Base-by-base conservation (phyloP, 2,113 vertebrate genomes). In the Sylvilagus bachmani region DNA sequence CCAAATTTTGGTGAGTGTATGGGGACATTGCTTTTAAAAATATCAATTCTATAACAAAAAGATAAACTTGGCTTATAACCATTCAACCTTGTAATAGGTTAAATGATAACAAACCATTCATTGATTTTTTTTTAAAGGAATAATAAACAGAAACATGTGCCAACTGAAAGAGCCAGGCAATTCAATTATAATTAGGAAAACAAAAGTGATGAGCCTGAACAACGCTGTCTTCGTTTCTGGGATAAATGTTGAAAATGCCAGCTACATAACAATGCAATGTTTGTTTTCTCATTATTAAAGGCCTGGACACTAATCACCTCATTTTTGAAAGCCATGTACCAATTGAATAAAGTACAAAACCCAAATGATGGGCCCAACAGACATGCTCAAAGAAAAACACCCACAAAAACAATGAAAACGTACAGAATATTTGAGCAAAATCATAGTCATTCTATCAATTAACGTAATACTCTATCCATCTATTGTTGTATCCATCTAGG, bases 171-270 rank as follows among this genome's bases (percentile, higher is more conserved):
- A 97, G 85, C 62, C 84, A 96, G 94, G 90, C 88, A 92, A 94
- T 95, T 97, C 96, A 86, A 94, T 97, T 97, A 95, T 77, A 97
- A 97, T 97, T 89, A 97, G 96, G 89, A 92, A 92, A 95, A 95
- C 92, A 96, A 75, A 96, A 97, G 96, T 86, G 92, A 96, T 95
- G 96, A 97, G 96, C 82, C 90, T 94, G 96, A 97, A 96, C 94
- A 95, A 95, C 38, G 24, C 36, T 62, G 87, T 77, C 82, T 95
- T 83, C 4, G 24, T 95, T 89, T 93, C 83, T 69, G 17, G 11
- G 89, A 66, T 85, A 74, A 92, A n/a, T 80, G 66, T 51, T 77
- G 89, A 82, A 96, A 97, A 93, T 90, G 85, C 80, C 33, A 82
- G 81, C 71, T 22, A 53, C 36, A 86, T 61, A 95, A 90, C 64